Conservation (phyloP, 2,888 invertebrate species). For the Drosophila melanocephala region DNA sequence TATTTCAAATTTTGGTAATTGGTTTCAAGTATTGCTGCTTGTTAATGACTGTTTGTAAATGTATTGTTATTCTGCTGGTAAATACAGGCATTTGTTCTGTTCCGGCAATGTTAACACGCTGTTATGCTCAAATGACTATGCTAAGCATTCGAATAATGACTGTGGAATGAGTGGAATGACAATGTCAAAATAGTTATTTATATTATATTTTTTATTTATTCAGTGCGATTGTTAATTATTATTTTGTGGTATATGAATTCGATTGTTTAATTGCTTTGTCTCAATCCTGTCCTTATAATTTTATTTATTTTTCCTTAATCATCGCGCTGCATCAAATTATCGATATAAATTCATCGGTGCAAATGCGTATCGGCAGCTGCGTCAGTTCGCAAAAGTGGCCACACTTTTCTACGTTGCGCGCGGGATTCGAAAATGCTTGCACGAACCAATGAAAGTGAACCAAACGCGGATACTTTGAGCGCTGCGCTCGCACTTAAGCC, state of each 20-base stretch:
- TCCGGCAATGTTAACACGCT: constrained; percentile 11
- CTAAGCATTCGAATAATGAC: neutral
- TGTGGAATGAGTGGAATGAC: neutral
- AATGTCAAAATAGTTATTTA: neutral
- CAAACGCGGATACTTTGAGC: constrained; percentile 18
- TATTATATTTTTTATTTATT: neutral
- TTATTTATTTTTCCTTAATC: neutral
- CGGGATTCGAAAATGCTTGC: neutral
- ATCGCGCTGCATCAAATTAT: neutral
- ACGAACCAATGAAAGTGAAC: neutral
- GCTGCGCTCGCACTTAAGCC: constrained; percentile 37
- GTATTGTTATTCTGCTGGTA: constrained; percentile 1
- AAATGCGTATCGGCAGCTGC: neutral
- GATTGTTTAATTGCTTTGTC: neutral
- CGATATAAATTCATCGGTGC: constrained; percentile 1
- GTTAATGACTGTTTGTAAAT: neutral
- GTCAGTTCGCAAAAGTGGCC: neutral
- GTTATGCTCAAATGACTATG: constrained; percentile 21
- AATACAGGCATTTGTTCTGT: constrained; percentile 1
- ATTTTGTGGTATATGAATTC: neutral
- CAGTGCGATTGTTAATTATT: neutral
- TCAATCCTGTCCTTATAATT: neutral
- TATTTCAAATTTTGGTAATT: neutral
- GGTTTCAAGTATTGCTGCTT: neutral
- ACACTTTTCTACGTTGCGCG: neutral